A percentile compares a stretch with the other conserved stretches of the same genome.
Evolutionary conservation across 1,140 invertebrate genomes (phyloP).

Genomic region (Psix sp.): DNA sequence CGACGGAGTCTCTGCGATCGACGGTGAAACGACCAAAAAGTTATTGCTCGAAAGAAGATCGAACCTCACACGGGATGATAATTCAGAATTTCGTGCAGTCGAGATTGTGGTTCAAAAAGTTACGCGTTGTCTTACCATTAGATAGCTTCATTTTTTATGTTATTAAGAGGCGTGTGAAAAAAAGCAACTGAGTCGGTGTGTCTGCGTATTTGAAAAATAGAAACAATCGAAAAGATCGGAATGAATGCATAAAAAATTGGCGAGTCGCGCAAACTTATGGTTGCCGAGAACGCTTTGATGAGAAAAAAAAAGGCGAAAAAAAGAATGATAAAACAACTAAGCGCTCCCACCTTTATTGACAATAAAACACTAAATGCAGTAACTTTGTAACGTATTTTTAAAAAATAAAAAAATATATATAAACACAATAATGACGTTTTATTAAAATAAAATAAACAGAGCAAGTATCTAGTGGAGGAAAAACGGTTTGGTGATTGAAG

Average conservation of each 20-base stretch:
- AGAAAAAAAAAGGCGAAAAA: constrained; percentile 1
- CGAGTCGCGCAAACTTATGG: constrained; percentile 34
- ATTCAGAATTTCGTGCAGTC: constrained; percentile 20
- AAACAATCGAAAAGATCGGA: constrained; percentile 45
- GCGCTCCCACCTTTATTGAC: constrained; percentile 9
- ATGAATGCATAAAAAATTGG: constrained; percentile 51
- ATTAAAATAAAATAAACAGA: constrained; percentile 54
- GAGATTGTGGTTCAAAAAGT: constrained; percentile 12
- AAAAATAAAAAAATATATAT: constrained; percentile 57
- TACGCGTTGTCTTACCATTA: constrained; percentile 54
- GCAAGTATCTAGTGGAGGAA: constrained; percentile 35
- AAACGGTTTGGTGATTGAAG: constrained; percentile 28
- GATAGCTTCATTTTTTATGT: constrained; percentile 43
- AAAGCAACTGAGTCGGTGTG: constrained; percentile 54
- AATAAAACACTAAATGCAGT: constrained; percentile 50
- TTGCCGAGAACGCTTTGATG: constrained; percentile 9
- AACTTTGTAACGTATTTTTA: constrained; percentile 45
- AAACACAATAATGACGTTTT: constrained; percentile 53
- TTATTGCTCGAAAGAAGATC: constrained; percentile 55
- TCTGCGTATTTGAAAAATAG: constrained; percentile 44
- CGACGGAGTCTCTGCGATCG: constrained; percentile 17
- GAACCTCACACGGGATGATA: constrained; percentile 45
- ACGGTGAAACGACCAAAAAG: constrained; percentile 21
- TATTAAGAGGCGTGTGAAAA: constrained; percentile 19
- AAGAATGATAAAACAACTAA: too few species aligned